Conservation (phyloP, 1,140 invertebrate species). For the Latrodectus geometricus region DNA sequence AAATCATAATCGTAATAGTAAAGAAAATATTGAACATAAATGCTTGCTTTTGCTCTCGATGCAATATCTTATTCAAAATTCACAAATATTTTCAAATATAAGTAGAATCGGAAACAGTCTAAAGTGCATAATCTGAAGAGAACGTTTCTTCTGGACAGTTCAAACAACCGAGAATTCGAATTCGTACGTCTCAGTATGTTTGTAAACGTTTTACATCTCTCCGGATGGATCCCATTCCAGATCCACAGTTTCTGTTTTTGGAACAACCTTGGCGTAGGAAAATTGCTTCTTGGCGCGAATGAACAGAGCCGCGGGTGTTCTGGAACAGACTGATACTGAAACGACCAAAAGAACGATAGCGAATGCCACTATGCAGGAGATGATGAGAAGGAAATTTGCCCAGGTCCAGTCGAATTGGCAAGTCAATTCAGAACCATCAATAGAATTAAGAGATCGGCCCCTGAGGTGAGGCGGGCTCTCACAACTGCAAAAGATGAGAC, state of each 20-base stretch:
- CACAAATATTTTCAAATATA: too few relatives aligned
- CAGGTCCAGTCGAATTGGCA: slow-evolving; percentile 22
- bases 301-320: slow-evolving; percentile 17
- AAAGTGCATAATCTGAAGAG: too few relatives aligned
- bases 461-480: slow-evolving; percentile 18
- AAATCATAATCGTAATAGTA: too few relatives aligned
- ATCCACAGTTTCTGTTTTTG: slow-evolving; percentile 35
- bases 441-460: slow-evolving; percentile 4
- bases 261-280: slow-evolving; percentile 30
- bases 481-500: slow-evolving; percentile 37
- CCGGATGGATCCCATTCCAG: slow-evolving; percentile 50
- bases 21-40: too few relatives aligned
- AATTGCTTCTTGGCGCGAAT: slow-evolving; percentile 49
- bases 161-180: too few relatives aligned
- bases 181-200: too few relatives aligned
- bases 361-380: slow-evolving; percentile 22
- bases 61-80: too few relatives aligned
- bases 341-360: slow-evolving; percentile 2
- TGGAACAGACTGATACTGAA: slow-evolving; percentile 35
- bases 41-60: too few relatives aligned
- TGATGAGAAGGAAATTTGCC: slow-evolving; percentile 9
- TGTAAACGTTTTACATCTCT: background rate
- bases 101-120: too few relatives aligned
- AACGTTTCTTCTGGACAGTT: too few relatives aligned
- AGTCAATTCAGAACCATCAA: background rate